A percentile compares a stretch with the other conserved stretches of the same genome.
These are phyloP conservation scores for Nesometra sesokonis DNA, from an alignment of 35 echinoderm and acorn worm species.

Conservation along the genomic window DNA sequence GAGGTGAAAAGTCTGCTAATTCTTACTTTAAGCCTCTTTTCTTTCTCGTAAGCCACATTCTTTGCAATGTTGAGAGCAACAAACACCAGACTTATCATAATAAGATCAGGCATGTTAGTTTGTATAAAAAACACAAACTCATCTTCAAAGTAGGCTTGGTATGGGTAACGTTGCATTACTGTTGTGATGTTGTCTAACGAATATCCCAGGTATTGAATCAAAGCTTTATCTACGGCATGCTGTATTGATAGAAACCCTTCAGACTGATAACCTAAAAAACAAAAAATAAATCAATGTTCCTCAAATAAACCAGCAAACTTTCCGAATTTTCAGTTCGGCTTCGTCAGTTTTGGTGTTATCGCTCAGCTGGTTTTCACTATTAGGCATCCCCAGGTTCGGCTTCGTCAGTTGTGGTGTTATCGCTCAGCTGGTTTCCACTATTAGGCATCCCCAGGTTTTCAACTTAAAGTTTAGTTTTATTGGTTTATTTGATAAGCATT, in stretches of 20 bases:
- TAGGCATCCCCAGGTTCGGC: neutral
- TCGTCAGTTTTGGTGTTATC: neutral
- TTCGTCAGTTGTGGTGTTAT: too few species aligned
- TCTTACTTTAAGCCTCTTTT: slow-evolving; percentile 73
- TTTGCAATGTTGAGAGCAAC: slow-evolving; percentile 69
- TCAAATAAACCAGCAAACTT: too few species aligned
- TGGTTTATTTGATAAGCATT: too few species aligned
- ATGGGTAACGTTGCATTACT: slow-evolving; percentile 75
- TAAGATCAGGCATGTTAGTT: slow-evolving; percentile 60
- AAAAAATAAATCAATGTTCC: neutral
- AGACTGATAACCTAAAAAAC: slow-evolving; percentile 59
- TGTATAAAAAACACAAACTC: slow-evolving; percentile 75
- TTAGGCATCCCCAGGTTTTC: too few species aligned
- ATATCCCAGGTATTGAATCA: slow-evolving; percentile 45
- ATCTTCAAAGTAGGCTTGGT: slow-evolving; percentile 77
- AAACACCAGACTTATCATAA: slow-evolving; percentile 79
- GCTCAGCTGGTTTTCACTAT: neutral
- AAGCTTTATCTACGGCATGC: slow-evolving; percentile 82
- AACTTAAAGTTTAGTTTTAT: too few species aligned
- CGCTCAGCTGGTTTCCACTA: too few species aligned
- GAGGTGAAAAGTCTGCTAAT: neutral
- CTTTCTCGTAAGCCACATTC: slow-evolving; percentile 76
- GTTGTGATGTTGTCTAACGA: slow-evolving; percentile 35
- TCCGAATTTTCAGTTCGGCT: too few species aligned
- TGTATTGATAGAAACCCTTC: slow-evolving; percentile 84